Evolutionary conservation across 2,113 vertebrate genomes (phyloP).

Genomic region (Rhombomys opimus): DNA sequence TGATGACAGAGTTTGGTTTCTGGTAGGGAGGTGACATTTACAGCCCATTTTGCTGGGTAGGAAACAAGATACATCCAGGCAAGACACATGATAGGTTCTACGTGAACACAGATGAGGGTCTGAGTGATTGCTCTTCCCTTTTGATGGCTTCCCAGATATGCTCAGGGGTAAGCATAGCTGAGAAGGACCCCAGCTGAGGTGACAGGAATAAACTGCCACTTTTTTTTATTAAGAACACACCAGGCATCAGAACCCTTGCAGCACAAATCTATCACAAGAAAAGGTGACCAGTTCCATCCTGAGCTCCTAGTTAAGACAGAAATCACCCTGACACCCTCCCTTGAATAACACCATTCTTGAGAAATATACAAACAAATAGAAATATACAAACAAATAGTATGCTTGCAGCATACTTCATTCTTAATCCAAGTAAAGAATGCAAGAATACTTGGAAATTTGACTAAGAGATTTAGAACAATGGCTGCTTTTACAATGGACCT

Average conservation of each 20-base stretch:
- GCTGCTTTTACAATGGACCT: neutral
- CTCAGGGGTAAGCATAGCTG: neutral
- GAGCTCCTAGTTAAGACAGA: neutral
- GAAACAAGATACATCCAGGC: rapidly evolving
- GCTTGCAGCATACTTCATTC: neutral
- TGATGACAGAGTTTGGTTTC: neutral
- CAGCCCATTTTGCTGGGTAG: rapidly evolving
- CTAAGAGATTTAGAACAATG: neutral
- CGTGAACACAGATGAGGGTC: rapidly evolving
- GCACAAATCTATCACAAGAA: neutral
- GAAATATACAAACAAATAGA: too few species aligned
- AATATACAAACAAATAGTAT: too few species aligned
- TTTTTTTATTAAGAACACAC: neutral
- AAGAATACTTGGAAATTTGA: neutral
- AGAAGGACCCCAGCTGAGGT: neutral
- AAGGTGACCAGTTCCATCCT: rapidly evolving
- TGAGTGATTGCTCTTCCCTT: rapidly evolving
- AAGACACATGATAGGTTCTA: rapidly evolving
- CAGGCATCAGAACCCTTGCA: neutral
- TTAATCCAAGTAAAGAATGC: neutral
- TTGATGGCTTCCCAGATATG: neutral
- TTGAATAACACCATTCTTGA: neutral
- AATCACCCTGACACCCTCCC: rapidly evolving
- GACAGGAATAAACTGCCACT: rapidly evolving
- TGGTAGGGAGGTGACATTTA: neutral